A percentile compares a stretch with the other conserved stretches of the same genome.
phyloP scores from a whole-genome alignment of 2,888 invertebrate genomes.

The Schizotus pectinicornis region DNA sequence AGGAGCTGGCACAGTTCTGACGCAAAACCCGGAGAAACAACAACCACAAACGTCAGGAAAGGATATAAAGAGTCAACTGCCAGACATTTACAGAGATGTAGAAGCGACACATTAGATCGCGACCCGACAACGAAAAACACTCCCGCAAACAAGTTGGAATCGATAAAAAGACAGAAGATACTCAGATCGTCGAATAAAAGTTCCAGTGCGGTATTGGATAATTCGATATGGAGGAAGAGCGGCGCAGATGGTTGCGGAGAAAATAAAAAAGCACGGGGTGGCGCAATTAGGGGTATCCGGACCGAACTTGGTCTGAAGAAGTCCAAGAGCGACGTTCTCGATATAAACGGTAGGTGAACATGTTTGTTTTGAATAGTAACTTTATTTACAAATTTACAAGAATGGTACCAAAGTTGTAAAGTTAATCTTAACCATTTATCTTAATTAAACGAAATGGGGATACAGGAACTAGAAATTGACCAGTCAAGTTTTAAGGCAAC shows the following conservation, averaged over 20 bases:
- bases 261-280: conserved; percentile 13
- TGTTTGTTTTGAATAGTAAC: too few relatives aligned
- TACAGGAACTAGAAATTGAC: too few relatives aligned
- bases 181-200: conserved; percentile 17
- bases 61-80: conserved; percentile 23
- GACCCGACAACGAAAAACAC: conserved; percentile 10
- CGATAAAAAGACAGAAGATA: conserved; percentile 1
- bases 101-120: conserved; percentile 37
- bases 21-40: conserved; percentile 15
- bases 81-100: conserved; percentile 37
- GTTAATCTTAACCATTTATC: too few relatives aligned
- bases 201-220: conserved; percentile 18
- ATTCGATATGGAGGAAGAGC: conserved; percentile 9
- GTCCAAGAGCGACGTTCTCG: conserved; percentile 39
- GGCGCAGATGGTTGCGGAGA: conserved; percentile 6
- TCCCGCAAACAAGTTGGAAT: conserved; percentile 12
- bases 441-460: too few relatives aligned
- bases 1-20: conserved; percentile 51
- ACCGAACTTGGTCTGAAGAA: conserved; percentile 33
- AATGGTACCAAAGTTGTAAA: too few relatives aligned
- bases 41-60: conserved; percentile 31
- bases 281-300: conserved; percentile 8
- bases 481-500: too few relatives aligned
- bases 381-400: too few relatives aligned
- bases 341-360: conserved; percentile 29